These are phyloP conservation scores for Mimachlamys varia DNA, from an alignment of 2,888 invertebrate genomes.

Conservation along the genomic window DNA sequence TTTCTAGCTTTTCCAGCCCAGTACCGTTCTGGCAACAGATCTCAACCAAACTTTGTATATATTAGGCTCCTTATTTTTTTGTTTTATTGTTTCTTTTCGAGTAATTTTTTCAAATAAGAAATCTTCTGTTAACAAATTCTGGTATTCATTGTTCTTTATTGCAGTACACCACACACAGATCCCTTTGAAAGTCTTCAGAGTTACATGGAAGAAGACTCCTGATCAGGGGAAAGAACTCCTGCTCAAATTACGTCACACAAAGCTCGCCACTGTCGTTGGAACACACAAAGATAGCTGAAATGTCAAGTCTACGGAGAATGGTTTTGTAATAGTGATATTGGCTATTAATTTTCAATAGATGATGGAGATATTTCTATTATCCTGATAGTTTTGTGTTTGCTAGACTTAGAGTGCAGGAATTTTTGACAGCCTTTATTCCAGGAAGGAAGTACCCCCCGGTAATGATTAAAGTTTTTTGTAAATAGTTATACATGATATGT, in stretches of 20 bases:
- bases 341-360: neutral
- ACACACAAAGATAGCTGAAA: neutral
- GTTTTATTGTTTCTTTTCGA: too few relatives aligned
- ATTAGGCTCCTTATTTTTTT: too few relatives aligned
- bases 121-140: too few relatives aligned
- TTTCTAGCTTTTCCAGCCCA: too few relatives aligned
- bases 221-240: slow-evolving; percentile 33
- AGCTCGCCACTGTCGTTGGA: neutral
- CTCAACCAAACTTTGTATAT: too few relatives aligned
- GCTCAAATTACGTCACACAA: slow-evolving; percentile 13
- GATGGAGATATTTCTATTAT: neutral
- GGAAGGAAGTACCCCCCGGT: too few relatives aligned
- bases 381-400: too few relatives aligned
- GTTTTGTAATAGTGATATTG: neutral
- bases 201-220: slow-evolving; percentile 51
- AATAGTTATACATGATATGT: neutral
- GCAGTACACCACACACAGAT: slow-evolving; percentile 64
- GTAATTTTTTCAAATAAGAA: too few relatives aligned
- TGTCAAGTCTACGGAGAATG: neutral
- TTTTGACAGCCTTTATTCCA: too few relatives aligned
- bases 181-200: slow-evolving; percentile 66
- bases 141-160: slow-evolving; percentile 42
- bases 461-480: too few relatives aligned
- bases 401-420: too few relatives aligned
- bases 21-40: too few relatives aligned